Base-by-base conservation (phyloP, 2,888 invertebrate species). In the Netelia fuscicornis region DNA sequence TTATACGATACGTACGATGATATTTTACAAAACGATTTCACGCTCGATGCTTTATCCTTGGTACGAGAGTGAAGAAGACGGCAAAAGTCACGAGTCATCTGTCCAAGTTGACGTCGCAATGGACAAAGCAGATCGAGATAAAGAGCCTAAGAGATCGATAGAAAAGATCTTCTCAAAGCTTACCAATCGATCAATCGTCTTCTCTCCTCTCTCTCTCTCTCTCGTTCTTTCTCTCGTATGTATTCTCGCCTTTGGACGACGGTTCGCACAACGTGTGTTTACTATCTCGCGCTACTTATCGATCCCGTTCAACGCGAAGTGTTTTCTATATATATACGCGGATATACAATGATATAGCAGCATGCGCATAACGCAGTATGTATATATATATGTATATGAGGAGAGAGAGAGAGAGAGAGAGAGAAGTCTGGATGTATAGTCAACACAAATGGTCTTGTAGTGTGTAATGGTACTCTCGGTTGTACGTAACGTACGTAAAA, bases 111-210 rank as follows among this genome's bases (percentile, higher is more conserved):
- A 37, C 48, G 64, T 5, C 37, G 30, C 37, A 37, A 42, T 65
- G 71, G 75, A 80, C 67, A 76, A 72, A 58, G 60, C 75, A 23
- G 48, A 62, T 37, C 42, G 60, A 17, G 68, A 65, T 20, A 17
- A 75, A 60, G 48, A 79, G 20, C 13, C 48, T 37, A 37, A 37
- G 37, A 70, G 71, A 75, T 37, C 30, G 74, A 76, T 17, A 64
- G 71, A 67, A 67, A 58, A 48, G 67, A 54, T 86, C 54, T 48
- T 79, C 37, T 76, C 71, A 79, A 84, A 80, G 82, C 64, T 67
- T 71, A 70, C 65, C 81, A 76, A 86, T 84, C 82, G 82, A 87
- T 86, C 86, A 81, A 86, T 87, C 81, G 48, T 44, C 68, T 78
- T 62, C 65, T 65, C 52, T 68, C 2, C 48, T 48, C 48, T 8